Base-by-base conservation (phyloP, 2,888 invertebrate genomes). In the Polydrusus tereticollis region DNA sequence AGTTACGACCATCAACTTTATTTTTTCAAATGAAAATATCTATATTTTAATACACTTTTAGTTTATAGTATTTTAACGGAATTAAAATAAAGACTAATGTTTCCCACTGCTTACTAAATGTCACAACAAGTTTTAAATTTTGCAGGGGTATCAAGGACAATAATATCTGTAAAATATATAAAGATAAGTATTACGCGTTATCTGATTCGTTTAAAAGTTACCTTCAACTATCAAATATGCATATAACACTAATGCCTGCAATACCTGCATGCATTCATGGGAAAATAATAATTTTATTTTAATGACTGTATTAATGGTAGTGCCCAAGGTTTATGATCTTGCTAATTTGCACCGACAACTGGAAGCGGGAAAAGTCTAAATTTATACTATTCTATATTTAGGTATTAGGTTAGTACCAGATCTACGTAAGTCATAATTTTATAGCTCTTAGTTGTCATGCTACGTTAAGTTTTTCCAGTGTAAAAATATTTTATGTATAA, bases 311-410 rank as follows among this genome's bases (percentile, higher is more conserved):
- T 59, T 41, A 41, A 41, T 38, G 26, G 14, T 43, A 41, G 26
- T 41, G n/a, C 14, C 16, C 59, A 43, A 23, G 59, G 41, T 59
- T 59, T 59, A 59, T 23, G 41, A 43, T 59, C 59, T 59, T 16
- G 43, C 43, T 43, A 43, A 59, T 43, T 23, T 59, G 36, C 23
- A 16, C 10, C 41, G 59, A 43, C 59, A 59, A 43, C 26, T 43
- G 12, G 16, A 41, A 43, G 23, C 26, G 10, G 59, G 29, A 55
- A 29, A 29, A 10, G 5, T 55, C 8, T 55, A 29, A 29, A 55
- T 55, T 55, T 29, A 29, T 55, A 18, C 2, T 14, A 16, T 52
- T 52, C 29, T 52, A 52, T 52, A 26, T 52, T 26, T 52, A 52
- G 52, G 29, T 29, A 52, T 52, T 52, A 50, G 29, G 10, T 52